Evolutionary conservation across 2,797 vertebrate species (phyloP), one percentile per base, ranked within the genome.

Genomic region (Florisuga fusca): DNA sequence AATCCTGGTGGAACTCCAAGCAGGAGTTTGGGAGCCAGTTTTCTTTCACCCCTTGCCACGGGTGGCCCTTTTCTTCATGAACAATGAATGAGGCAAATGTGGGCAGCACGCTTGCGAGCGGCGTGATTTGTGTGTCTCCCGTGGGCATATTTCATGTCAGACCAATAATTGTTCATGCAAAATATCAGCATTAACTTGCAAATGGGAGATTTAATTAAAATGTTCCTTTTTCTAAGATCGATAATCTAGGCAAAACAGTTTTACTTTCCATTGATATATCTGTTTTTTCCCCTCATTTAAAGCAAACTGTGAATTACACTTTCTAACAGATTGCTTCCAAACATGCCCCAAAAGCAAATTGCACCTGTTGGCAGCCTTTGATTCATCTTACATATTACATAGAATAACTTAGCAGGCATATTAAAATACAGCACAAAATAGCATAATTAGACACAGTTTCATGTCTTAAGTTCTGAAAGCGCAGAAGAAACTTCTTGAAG

Each of bases 331-430:
- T 55, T 95, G 82, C 82, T 85, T 83, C 82, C 54, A 79, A 77
- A 95, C 95, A 71, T 71, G 75, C 58, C 93, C 77, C 72, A 61
- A 84, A 94, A 95, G 79, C 89, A 95, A 89, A 93, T 85, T 74
- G 53, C 69, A 88, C 81, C 89, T 92, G 84, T 85, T 92, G 90
- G 75, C 76, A 89, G 75, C 57, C 55, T 87, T 90, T 87, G 81
- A 84, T 90, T 96, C 51, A 71, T 83, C 53, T 87, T 72, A 63
- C 20, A 11, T 55, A 11, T 94, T 84, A 75, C 22, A n/a, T 31
- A 12, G 68, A 90, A 51, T 87, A 85, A 83, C 62, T 91, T 71
- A 43, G 64, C 43, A 85, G 68, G 18, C 8, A 0, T 61, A 82
- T 73, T 87, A 92, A 61, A 80, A 85, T 59, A 34, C 50, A 72